A percentile compares a stretch with the other conserved stretches of the same genome.
Conservation (phyloP, 2,888 invertebrate genomes). For the Iselma pallidipennis region DNA sequence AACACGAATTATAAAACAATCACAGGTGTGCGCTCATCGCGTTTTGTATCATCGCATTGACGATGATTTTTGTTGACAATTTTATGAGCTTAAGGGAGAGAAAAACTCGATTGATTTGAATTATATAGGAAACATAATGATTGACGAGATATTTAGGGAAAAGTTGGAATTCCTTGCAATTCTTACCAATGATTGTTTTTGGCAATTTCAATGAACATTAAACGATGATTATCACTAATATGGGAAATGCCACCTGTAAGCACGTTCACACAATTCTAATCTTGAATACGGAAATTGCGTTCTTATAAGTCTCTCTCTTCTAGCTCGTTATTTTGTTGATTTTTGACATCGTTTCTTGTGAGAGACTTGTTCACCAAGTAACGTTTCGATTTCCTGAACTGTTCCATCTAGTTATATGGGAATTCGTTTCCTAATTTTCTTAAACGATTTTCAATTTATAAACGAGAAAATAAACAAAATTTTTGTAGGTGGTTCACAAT, state of each 20-base stretch:
- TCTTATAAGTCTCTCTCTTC: constrained; percentile 15
- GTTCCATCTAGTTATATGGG: background rate
- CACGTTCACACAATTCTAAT: constrained; percentile 16
- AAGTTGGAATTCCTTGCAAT: too few species aligned
- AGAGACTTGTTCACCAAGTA: too few species aligned
- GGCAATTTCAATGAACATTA: too few species aligned
- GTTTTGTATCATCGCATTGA: too few species aligned
- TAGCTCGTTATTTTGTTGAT: too few species aligned
- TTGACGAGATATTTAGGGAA: too few species aligned
- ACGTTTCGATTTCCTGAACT: background rate
- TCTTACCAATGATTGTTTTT: too few species aligned
- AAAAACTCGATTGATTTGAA: too few species aligned
- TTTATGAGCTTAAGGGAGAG: too few species aligned
- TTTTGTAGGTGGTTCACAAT: constrained; percentile 13
- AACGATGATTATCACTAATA: too few species aligned
- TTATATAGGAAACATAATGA: too few species aligned
- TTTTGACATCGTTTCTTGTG: constrained; percentile 14
- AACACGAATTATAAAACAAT: constrained; percentile 43
- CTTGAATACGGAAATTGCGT: constrained; percentile 25
- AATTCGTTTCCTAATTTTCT: background rate
- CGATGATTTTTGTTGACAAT: background rate
- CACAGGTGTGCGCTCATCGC: constrained; percentile 20
- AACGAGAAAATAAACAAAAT: background rate
- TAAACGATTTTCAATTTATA: background rate
- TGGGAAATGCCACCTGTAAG: too few species aligned